Conservation (phyloP, 1,140 invertebrate species). For the Paraescarpia echinospica region DNA sequence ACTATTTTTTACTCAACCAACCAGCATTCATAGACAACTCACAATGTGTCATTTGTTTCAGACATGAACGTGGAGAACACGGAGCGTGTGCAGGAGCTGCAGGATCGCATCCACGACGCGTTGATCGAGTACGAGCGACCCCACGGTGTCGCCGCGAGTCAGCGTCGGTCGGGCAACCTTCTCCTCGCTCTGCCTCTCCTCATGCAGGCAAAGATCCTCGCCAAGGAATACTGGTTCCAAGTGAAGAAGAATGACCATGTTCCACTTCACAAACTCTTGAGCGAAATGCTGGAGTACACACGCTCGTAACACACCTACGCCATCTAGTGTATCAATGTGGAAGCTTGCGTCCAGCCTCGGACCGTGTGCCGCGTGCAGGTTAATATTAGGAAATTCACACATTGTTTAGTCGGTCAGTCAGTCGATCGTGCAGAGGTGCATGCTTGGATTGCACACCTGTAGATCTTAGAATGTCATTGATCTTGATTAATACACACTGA, state of each 20-base stretch:
- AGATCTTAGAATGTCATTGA: background rate
- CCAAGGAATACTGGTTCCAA: conserved; percentile 86
- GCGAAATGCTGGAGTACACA: conserved; percentile 91
- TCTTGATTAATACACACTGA: background rate
- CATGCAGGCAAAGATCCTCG: conserved; percentile 79
- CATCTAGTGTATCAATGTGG: background rate
- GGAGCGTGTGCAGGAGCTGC: conserved; percentile 78
- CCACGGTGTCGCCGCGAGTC: conserved; percentile 68
- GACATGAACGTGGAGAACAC: conserved; percentile 74
- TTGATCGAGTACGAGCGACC: conserved; percentile 79
- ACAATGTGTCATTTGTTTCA: conserved; percentile 16
- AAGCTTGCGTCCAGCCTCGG: background rate
- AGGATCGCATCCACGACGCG: conserved; percentile 81
- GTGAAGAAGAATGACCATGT: conserved; percentile 85
- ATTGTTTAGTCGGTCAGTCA: background rate
- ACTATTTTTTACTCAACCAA: background rate
- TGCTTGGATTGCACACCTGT: background rate
- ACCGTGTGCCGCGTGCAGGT: background rate
- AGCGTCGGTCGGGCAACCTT: conserved; percentile 75
- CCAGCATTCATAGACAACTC: too few species aligned
- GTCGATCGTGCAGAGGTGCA: background rate
- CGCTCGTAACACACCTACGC: conserved; percentile 17
- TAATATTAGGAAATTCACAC: background rate
- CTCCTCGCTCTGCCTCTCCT: conserved; percentile 85
- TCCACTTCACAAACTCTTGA: conserved; percentile 94